These are phyloP conservation scores for Listrodromus nycthemerus DNA, from an alignment of 2,888 invertebrate genomes.

Conservation along the genomic window DNA sequence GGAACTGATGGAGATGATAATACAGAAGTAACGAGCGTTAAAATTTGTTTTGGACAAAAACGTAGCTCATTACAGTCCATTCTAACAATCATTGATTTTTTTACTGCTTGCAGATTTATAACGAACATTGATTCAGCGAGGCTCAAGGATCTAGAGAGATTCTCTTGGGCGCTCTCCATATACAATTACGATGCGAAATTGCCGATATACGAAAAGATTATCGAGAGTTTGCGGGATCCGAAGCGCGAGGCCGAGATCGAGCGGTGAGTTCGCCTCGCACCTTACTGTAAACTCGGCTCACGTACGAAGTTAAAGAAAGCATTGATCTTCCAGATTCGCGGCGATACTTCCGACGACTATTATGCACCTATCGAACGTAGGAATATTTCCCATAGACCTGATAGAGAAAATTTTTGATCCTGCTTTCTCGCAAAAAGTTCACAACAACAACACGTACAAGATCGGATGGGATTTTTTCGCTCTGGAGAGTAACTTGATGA, in stretches of 20 bases:
- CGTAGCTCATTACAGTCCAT: no score
- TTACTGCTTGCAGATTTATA: conserved; percentile 82
- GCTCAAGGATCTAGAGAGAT: conserved; percentile 91
- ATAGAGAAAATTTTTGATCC: conserved; percentile 86
- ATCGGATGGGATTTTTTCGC: conserved; percentile 87
- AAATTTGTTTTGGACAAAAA: neutral
- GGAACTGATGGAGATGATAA: conserved; percentile 84
- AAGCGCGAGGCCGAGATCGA: conserved; percentile 86
- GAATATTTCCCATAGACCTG: conserved; percentile 80
- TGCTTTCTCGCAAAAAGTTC: conserved; percentile 87
- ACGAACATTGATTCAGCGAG: conserved; percentile 85
- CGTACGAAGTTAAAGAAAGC: neutral
- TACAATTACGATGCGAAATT: conserved; percentile 86
- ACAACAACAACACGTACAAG: conserved; percentile 84
- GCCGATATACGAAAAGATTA: conserved; percentile 84
- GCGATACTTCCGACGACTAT: conserved; percentile 58
- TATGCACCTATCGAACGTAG: conserved; percentile 67
- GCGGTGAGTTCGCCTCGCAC: conserved; percentile 68
- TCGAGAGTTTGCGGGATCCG: conserved; percentile 85
- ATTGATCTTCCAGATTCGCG: conserved; percentile 69
- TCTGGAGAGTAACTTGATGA: conserved; percentile 87
- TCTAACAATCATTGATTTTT: neutral
- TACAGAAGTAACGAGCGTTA: conserved; percentile 81
- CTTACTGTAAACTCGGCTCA: neutral
- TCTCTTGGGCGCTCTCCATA: conserved; percentile 87